Percentiles rank a stretch among this genome's conserved stretches.
phyloP scores from a whole-genome alignment of 1,140 invertebrate species.

The Scaptomyza montana region DNA sequence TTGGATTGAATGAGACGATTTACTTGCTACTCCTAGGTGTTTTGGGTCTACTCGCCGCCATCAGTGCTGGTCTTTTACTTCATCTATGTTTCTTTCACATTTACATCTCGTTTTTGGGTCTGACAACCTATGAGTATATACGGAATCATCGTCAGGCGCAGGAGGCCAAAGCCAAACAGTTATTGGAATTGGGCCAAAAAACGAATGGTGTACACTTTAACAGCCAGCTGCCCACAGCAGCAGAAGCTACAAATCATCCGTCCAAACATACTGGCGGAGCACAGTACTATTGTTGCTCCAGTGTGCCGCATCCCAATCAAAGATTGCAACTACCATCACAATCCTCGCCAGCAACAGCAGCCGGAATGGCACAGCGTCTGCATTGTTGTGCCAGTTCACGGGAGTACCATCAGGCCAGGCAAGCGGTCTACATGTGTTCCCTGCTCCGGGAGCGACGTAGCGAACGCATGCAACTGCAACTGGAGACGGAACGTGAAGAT shows the following conservation, averaged over 20 bases:
- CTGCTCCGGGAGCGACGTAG: conserved; percentile 63
- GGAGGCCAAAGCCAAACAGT: conserved; percentile 70
- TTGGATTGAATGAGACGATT: conserved; percentile 84
- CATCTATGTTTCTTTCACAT: conserved; percentile 96
- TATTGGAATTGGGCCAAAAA: conserved; percentile 51
- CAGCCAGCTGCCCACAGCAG: conserved; percentile 37
- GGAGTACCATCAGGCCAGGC: conserved; percentile 72
- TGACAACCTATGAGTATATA: conserved; percentile 96
- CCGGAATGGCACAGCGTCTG: conserved; percentile 33
- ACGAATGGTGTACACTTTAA: conserved; percentile 48
- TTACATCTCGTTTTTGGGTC: conserved; percentile 92
- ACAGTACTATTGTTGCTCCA: conserved; percentile 79
- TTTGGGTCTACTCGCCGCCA: conserved; percentile 88
- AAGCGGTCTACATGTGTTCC: conserved; percentile 79
- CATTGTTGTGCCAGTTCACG: conserved; percentile 79
- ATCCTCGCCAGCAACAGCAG: conserved; percentile 18
- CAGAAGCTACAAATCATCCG: conserved; percentile 52
- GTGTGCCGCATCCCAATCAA: conserved; percentile 66
- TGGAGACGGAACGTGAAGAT: conserved; percentile 14
- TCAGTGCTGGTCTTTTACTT: conserved; percentile 91
- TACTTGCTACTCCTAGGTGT: conserved; percentile 88
- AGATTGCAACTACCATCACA: conserved; percentile 8
- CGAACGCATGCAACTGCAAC: conserved; percentile 37
- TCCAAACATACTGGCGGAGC: conserved; percentile 56
- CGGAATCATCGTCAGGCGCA: conserved; percentile 85